Conservation (phyloP, 2,888 invertebrate genomes). For the Bembecia ichneumoniformis region DNA sequence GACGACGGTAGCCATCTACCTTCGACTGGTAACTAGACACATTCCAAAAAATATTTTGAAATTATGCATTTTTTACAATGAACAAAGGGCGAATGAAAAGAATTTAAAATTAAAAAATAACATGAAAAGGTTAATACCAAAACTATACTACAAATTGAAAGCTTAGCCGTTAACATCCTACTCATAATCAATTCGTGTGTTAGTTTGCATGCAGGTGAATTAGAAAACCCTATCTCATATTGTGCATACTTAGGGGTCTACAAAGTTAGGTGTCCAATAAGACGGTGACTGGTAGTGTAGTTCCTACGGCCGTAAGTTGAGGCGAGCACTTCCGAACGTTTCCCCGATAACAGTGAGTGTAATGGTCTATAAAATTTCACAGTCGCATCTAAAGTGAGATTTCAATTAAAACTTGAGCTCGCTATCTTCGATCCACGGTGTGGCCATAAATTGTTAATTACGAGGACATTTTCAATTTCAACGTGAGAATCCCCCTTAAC, state of each 20-base stretch:
- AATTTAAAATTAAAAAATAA: no score
- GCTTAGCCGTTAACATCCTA: no score
- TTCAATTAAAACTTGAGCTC: slow-evolving; percentile 12
- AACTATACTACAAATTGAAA: no score
- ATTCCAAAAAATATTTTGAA: no score
- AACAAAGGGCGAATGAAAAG: no score
- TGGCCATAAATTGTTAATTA: background rate
- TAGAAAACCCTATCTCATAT: background rate
- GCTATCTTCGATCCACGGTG: slow-evolving; percentile 12
- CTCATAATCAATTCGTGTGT: no score
- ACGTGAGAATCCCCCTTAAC: no score
- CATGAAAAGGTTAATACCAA: no score
- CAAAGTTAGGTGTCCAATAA: background rate
- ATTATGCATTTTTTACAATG: no score
- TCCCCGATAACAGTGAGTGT: slow-evolving; percentile 11
- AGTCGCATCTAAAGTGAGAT: slow-evolving; percentile 9
- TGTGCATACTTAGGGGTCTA: background rate
- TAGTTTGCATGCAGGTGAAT: background rate
- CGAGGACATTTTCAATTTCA: background rate
- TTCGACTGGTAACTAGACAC: no score
- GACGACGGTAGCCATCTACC: no score
- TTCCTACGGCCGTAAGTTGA: background rate
- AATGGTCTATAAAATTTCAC: slow-evolving; percentile 11
- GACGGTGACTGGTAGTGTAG: background rate
- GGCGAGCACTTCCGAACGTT: slow-evolving; percentile 1